Base-by-base conservation (phyloP, 2,113 vertebrate genomes). In the Microcebus tavaratra region DNA sequence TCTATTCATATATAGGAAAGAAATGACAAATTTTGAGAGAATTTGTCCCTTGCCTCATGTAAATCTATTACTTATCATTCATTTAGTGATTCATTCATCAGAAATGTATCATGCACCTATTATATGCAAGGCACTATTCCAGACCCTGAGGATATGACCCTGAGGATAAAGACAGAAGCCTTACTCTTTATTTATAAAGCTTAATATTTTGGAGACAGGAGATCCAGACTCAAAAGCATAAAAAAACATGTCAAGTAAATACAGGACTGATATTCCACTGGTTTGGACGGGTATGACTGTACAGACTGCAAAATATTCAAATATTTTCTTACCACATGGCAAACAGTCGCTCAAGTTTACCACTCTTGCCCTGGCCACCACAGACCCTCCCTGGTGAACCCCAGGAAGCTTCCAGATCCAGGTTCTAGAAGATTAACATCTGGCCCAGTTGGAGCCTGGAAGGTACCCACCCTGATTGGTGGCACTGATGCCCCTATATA, bases 241-340 rank as follows among this genome's bases (percentile, higher is more conserved):
- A 78, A n/a, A 12, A 42, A 45, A 94, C 84, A 39, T 50, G 8
- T 34, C 55, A 85, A 9, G 20, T 31, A 81, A 63, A 55, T 14
- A 42, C 23, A 36, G n/a, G 6, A 36, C 1, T 90, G 31, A 45
- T 20, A 72, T 39, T 42, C 68, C 34, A 18, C 29, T 39, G 53
- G 48, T 6, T 5, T 59, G 34, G 17, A 34, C 61, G 50, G 27
- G 1, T 0, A n/a, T 12, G 34, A 15, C 5, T 34, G 2, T 29
- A 48, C 10, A 29, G 18, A 39, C 14, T 21, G n/a, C 20, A 72
- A 70, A 18, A 17, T 57, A 65, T 6, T 72, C 45, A 59, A 80
- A 31, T 70, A 57, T 48, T 89, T 89, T 36, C 73, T 42, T 39
- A 48, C 12, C 29, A 34, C 13, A 4, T 50, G 23, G 17, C 23